Evolutionary conservation across 2,113 vertebrate genomes (phyloP).

Genomic region (Tinamus guttatus): DNA sequence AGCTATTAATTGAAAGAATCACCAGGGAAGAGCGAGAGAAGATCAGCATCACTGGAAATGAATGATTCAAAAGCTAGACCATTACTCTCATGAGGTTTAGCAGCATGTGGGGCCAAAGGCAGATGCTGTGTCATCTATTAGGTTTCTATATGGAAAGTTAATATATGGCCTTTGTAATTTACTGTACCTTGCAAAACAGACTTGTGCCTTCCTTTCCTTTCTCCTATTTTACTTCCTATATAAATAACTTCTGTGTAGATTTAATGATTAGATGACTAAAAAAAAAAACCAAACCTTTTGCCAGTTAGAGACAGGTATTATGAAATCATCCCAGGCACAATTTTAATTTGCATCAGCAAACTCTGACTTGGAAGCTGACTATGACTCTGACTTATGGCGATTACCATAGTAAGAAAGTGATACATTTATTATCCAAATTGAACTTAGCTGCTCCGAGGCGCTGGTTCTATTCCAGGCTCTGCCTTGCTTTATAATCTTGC

Average conservation of each 20-base stretch:
- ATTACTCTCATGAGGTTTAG: not conserved
- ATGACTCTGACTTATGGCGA: too few species aligned
- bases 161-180: not conserved
- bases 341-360: not conserved
- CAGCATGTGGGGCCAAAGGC: not conserved
- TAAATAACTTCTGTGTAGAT: not conserved
- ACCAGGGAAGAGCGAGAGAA: not conserved
- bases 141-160: not conserved
- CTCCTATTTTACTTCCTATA: not conserved
- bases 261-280: not conserved
- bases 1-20: conserved; percentile 3
- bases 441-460: not conserved
- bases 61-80: conserved; percentile 15
- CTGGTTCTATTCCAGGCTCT: not conserved
- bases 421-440: not conserved
- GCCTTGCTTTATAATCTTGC: not conserved
- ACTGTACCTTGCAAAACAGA: not conserved
- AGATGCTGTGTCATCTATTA: not conserved
- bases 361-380: not conserved
- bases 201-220: not conserved
- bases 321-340: not conserved
- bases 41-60: conserved; percentile 1
- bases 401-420: not conserved
- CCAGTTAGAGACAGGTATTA: not conserved
- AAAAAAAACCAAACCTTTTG: not conserved